Conservation (phyloP, 2,888 invertebrate genomes). For the Aporophyla lueneburgensis region DNA sequence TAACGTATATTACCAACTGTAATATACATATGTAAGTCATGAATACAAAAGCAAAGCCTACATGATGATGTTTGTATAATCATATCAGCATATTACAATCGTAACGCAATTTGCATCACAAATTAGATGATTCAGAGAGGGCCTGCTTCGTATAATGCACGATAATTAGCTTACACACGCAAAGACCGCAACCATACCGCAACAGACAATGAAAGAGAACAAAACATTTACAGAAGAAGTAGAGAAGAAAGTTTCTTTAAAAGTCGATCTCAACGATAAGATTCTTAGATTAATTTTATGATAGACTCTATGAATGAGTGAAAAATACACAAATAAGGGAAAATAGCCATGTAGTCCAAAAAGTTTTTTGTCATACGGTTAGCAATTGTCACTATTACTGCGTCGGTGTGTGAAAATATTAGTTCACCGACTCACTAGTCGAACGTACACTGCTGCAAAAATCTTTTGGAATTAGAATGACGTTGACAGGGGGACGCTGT, state of each 20-base stretch:
- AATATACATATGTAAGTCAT: slow-evolving; percentile 47
- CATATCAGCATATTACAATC: slow-evolving; percentile 48
- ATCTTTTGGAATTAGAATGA: too few species aligned
- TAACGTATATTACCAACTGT: not conserved
- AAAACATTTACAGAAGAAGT: not conserved
- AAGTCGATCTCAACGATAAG: not conserved
- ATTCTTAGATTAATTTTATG: not conserved
- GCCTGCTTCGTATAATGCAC: slow-evolving; percentile 9
- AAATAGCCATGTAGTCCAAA: not conserved
- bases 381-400: not conserved
- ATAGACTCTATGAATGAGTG: too few species aligned
- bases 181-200: not conserved
- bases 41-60: slow-evolving; percentile 36
- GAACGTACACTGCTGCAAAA: too few species aligned
- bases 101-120: slow-evolving; percentile 35
- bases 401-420: not conserved
- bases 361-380: not conserved
- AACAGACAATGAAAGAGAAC: not conserved
- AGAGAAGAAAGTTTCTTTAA: too few species aligned
- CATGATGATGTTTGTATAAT: slow-evolving; percentile 56
- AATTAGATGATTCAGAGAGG: slow-evolving; percentile 51
- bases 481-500: too few species aligned
- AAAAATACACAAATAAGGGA: too few species aligned
- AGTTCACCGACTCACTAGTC: not conserved
- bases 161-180: not conserved